Conservation (phyloP, 2,888 invertebrate genomes). For the Drosophila pseudotakahashii region DNA sequence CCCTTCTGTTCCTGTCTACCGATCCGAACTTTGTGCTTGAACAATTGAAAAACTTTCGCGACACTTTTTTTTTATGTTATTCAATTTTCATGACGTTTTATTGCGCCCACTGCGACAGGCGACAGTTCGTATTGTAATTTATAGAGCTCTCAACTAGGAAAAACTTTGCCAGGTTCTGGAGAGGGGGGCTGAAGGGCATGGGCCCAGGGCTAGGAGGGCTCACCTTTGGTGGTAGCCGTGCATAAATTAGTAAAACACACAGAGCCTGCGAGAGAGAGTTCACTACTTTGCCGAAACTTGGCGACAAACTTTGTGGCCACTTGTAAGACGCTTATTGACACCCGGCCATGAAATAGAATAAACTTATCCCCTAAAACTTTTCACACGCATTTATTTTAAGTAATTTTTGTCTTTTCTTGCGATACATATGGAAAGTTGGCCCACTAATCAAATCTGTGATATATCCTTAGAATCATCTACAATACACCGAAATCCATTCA, state of each 20-base stretch:
- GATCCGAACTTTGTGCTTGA: conserved; percentile 54
- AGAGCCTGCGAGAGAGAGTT: conserved; percentile 26
- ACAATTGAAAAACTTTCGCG: conserved; percentile 78
- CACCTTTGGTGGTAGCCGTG: conserved; percentile 57
- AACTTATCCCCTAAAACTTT: conserved; percentile 48
- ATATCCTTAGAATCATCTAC: conserved; percentile 87
- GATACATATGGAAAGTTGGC: background rate
- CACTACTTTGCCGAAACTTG: conserved; percentile 42
- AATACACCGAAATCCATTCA: conserved; percentile 92
- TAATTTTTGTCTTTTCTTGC: background rate
- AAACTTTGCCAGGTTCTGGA: conserved; percentile 13
- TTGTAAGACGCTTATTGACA: conserved; percentile 76
- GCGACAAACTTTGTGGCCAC: conserved; percentile 54
- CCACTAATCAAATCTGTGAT: conserved; percentile 40
- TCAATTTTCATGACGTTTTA: conserved; percentile 74
- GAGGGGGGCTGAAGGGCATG: background rate
- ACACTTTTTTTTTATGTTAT: conserved; percentile 79
- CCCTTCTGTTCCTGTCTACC: conserved; percentile 14
- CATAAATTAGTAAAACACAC: conserved; percentile 73
- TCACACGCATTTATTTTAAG: conserved; percentile 27
- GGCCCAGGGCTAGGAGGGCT: conserved; percentile 4
- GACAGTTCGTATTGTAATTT: conserved; percentile 73
- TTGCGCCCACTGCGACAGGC: conserved; percentile 44
- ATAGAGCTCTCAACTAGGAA: conserved; percentile 62
- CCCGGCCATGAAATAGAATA: conserved; percentile 44